Evolutionary conservation across 2,797 vertebrate genomes (phyloP).

Genomic region (Moxostoma hubbsi): DNA sequence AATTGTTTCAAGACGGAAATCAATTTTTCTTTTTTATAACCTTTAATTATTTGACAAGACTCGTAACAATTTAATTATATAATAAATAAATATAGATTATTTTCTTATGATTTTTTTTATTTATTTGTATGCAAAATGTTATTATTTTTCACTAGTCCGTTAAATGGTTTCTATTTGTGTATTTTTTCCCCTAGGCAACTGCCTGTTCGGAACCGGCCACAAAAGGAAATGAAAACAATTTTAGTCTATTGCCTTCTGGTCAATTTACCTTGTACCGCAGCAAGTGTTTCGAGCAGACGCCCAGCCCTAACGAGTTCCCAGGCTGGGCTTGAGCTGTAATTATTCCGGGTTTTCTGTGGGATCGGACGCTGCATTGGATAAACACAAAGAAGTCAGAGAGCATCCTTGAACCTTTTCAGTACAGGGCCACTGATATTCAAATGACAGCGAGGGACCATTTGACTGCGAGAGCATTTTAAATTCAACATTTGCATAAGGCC

Average conservation of each 20-base stretch:
- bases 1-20: slow-evolving; percentile 28
- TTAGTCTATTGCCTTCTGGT: slow-evolving; percentile 98
- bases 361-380: slow-evolving; percentile 99
- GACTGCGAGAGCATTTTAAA: slow-evolving; percentile 92
- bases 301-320: slow-evolving; percentile 90
- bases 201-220: slow-evolving; percentile 79
- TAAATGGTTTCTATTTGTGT: slow-evolving; percentile 62
- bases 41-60: background rate
- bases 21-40: background rate
- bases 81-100: background rate
- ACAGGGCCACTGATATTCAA: slow-evolving; percentile 98
- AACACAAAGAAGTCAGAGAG: slow-evolving; percentile 99
- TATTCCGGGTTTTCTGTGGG: slow-evolving; percentile 92
- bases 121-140: background rate
- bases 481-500: slow-evolving; percentile 97
- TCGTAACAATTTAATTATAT: background rate
- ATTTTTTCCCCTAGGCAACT: slow-evolving; percentile 47
- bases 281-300: slow-evolving; percentile 92
- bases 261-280: slow-evolving; percentile 95
- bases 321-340: slow-evolving; percentile 93
- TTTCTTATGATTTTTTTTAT: too few species aligned
- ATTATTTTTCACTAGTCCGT: slow-evolving; percentile 33
- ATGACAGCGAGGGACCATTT: slow-evolving; percentile 95
- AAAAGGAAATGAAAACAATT: slow-evolving; percentile 99
- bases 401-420: slow-evolving; percentile 99